A percentile compares a stretch with the other conserved stretches of the same genome.
Evolutionary conservation across 1,140 invertebrate species (phyloP).

Genomic region (Aradophagus sp.): DNA sequence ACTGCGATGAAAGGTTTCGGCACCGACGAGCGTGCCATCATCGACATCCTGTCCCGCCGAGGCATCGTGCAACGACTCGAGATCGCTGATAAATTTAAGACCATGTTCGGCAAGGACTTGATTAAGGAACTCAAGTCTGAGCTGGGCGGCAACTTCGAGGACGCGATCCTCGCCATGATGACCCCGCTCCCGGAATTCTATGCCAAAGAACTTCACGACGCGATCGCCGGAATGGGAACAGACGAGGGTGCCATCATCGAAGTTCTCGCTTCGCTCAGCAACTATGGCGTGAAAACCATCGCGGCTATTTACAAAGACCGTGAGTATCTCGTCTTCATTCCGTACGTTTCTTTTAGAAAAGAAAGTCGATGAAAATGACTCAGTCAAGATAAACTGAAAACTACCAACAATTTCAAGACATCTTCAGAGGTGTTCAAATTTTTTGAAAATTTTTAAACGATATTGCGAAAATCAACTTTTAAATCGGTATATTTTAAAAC

Average conservation of each 20-base stretch:
- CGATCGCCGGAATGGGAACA: slow-evolving; percentile 88
- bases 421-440: too few species aligned
- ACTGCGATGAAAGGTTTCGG: slow-evolving; percentile 96
- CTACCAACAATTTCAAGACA: too few species aligned
- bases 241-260: slow-evolving; percentile 94
- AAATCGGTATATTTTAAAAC: too few species aligned
- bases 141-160: slow-evolving; percentile 91
- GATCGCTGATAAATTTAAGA: slow-evolving; percentile 93
- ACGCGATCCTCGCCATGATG: slow-evolving; percentile 89
- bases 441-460: too few species aligned
- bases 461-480: too few species aligned
- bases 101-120: slow-evolving; percentile 94
- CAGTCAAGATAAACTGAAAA: too few species aligned
- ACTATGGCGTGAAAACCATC: slow-evolving; percentile 90
- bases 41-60: slow-evolving; percentile 89
- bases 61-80: slow-evolving; percentile 91
- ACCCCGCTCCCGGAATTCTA: slow-evolving; percentile 91
- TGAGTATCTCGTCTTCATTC: too few species aligned
- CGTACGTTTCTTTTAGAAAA: too few species aligned
- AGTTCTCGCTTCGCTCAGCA: slow-evolving; percentile 91
- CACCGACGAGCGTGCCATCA: slow-evolving; percentile 93
- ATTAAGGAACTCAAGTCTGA: slow-evolving; percentile 91
- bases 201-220: slow-evolving; percentile 90
- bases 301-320: slow-evolving; percentile 88
- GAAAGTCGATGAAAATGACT: too few species aligned